These are phyloP conservation scores for Brachirus orientalis DNA, from an alignment of 2,113 vertebrate species.

Conservation along the genomic window DNA sequence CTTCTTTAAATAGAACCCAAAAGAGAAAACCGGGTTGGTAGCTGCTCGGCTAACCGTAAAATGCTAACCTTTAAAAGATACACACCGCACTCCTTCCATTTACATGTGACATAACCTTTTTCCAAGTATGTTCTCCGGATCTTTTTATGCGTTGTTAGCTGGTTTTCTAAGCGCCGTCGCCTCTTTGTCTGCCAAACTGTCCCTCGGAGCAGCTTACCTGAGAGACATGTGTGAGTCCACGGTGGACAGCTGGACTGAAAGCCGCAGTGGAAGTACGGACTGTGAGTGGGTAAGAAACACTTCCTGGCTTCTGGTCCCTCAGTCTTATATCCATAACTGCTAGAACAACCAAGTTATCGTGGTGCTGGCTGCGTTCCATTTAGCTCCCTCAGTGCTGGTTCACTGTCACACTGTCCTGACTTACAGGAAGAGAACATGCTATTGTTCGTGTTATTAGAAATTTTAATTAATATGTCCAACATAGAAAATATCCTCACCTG, in stretches of 20 bases:
- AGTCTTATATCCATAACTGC: too few species aligned
- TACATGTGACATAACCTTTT: neutral
- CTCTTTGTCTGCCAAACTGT: slow-evolving; percentile 87
- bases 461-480: too few species aligned
- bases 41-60: too few species aligned
- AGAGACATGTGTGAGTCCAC: slow-evolving; percentile 66
- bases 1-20: neutral
- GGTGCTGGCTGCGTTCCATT: too few species aligned
- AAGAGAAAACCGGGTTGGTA: neutral
- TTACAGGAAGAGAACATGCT: too few species aligned
- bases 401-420: too few species aligned
- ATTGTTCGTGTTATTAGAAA: too few species aligned
- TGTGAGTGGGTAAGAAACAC: slow-evolving; percentile 80
- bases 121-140: slow-evolving; percentile 58
- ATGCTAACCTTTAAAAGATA: neutral
- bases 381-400: too few species aligned
- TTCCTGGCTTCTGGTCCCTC: too few species aligned
- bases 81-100: neutral
- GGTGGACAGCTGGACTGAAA: slow-evolving; percentile 32
- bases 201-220: slow-evolving; percentile 78
- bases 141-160: slow-evolving; percentile 76
- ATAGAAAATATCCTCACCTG: too few species aligned
- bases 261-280: slow-evolving; percentile 10
- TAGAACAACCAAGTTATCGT: too few species aligned
- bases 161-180: slow-evolving; percentile 85